Evolutionary conservation across 2,797 vertebrate species (phyloP).

Genomic region (Hybognathus amarus): DNA sequence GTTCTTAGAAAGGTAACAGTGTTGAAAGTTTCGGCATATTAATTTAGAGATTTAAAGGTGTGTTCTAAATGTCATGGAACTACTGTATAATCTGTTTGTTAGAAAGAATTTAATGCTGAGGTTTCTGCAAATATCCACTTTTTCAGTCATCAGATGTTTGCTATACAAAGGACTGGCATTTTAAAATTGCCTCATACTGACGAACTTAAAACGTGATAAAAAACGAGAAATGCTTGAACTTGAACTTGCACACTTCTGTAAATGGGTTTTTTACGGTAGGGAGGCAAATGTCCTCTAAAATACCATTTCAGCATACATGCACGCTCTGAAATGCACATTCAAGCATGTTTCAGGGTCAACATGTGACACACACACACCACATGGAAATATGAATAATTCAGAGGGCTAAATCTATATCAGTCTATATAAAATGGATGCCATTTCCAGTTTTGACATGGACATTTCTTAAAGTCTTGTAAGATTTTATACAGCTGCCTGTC

Average conservation of each 20-base stretch:
- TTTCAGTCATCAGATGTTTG: background rate
- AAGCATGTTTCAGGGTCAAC: background rate
- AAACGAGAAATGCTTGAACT: background rate
- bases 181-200: background rate
- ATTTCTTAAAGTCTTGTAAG: background rate
- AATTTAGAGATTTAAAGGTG: background rate
- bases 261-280: background rate
- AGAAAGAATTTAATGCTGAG: background rate
- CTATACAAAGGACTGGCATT: background rate
- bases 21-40: background rate
- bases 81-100: background rate
- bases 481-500: background rate
- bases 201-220: background rate
- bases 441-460: background rate
- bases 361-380: background rate
- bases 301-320: background rate
- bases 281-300: background rate
- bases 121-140: background rate
- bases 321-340: background rate
- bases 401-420: background rate
- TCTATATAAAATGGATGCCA: background rate
- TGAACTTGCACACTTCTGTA: background rate
- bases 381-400: background rate
- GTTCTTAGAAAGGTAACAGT: background rate
- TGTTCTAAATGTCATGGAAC: background rate